Evolutionary conservation across 2,797 vertebrate species (phyloP), one percentile per base, ranked within the genome.

Genomic region (Bufotes viridis): DNA sequence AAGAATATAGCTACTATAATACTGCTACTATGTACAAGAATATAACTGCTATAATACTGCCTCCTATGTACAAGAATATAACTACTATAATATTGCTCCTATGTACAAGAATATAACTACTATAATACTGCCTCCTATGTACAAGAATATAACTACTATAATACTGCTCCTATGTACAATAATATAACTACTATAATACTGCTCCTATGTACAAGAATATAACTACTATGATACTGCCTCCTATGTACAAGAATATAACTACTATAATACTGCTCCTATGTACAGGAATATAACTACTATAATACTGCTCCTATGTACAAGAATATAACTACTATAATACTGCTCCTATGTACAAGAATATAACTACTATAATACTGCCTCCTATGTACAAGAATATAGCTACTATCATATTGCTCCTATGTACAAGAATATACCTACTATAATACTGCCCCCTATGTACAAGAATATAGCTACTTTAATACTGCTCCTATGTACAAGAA

Each of bases 1-100:
- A 60, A 60, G 58, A 57, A 15, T 57, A 57, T 57, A 57, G 15
- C 55, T 57, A 57, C 55, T 57, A 57, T 57, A 57, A 57, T 57
- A 57, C 55, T 57, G 12, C 55, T 20, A 2, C 58, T 60, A 60
- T 60, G 15, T 17, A 63, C 61, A 63, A 63, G 61, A 63, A n/a
- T 63, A 63, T 63, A 63, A 63, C 61, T 63, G n/a, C 61, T 63
- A 63, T 63, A n/a, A 63, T 63, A 63, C 61, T 63, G 61, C 61
- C 60, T 11, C 61, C 61, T 63, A n/a, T 63, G 61, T 63, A 63
- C 61, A 63, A n/a, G 22, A 63, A 63, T 22, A 63, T 22, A 63
- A 63, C 61, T 63, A 63, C 61, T 63, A 63, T 63, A 67, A 63
- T 63, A 63, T 22, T n/a, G 20, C 60, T n/a, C 22, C 61, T 63